Conservation (phyloP, 2,888 invertebrate species). For the Agonopterix alstromeriana region DNA sequence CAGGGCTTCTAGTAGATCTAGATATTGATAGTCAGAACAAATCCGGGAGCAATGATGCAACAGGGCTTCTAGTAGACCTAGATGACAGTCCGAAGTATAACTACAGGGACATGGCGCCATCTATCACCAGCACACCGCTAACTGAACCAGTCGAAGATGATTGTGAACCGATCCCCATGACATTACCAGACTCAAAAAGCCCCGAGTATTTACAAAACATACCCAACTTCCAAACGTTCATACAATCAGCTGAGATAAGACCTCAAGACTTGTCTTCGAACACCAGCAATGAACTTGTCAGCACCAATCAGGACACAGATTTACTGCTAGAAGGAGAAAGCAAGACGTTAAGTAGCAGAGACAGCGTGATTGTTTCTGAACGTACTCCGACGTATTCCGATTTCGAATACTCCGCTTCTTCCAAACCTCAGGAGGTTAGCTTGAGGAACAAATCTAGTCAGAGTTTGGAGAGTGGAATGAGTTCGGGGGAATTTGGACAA, state of each 20-base stretch:
- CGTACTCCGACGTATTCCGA: slow-evolving; percentile 46
- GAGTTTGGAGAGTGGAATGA: slow-evolving; percentile 39
- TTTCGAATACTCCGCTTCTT: slow-evolving; percentile 45
- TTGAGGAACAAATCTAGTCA: slow-evolving; percentile 38
- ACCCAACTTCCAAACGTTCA: slow-evolving; percentile 46
- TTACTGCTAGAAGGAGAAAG: slow-evolving; percentile 38
- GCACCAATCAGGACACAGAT: slow-evolving; percentile 24
- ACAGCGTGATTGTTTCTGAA: slow-evolving; percentile 26
- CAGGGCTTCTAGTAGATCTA: too few species aligned
- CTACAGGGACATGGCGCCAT: slow-evolving; percentile 38
- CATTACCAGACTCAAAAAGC: slow-evolving; percentile 20
- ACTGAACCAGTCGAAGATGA: slow-evolving; percentile 21
- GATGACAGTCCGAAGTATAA: slow-evolving; percentile 40
- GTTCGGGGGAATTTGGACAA: slow-evolving; percentile 46
- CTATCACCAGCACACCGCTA: slow-evolving; percentile 60
- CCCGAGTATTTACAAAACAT: slow-evolving; percentile 22
- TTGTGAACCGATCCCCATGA: slow-evolving; percentile 22
- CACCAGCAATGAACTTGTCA: slow-evolving; percentile 18
- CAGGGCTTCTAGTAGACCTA: slow-evolving; percentile 12
- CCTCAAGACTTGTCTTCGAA: slow-evolving; percentile 47
- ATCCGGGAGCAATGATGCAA: slow-evolving; percentile 16
- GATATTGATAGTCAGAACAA: slow-evolving; percentile 23
- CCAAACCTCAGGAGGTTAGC: slow-evolving; percentile 44
- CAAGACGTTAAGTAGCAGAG: slow-evolving; percentile 24
- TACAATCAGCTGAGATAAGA: slow-evolving; percentile 47